phyloP scores from a whole-genome alignment of 2,113 vertebrate genomes.

The Pagrus major region DNA sequence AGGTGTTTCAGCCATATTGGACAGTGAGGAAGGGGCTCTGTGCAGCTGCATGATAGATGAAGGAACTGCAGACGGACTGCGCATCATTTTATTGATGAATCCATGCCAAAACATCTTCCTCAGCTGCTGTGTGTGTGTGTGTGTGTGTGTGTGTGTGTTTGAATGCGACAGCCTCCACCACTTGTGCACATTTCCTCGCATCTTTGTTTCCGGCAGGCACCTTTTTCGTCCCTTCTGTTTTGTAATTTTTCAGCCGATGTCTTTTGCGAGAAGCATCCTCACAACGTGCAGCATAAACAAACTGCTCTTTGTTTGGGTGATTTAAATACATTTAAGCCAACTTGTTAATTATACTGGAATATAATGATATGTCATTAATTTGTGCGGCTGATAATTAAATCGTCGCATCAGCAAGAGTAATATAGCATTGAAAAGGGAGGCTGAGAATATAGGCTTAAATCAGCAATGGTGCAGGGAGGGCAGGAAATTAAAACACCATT shows the following conservation, averaged over 20 bases:
- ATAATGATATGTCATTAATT: constrained; percentile 42
- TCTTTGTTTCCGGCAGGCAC: background rate
- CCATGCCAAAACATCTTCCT: constrained; percentile 15
- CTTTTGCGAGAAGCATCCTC: background rate
- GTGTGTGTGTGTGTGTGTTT: background rate
- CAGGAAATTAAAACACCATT: background rate
- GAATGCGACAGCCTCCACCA: background rate
- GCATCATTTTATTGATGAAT: constrained; percentile 47
- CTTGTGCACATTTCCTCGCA: background rate
- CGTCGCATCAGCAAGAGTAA: constrained; percentile 3
- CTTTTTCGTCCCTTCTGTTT: background rate
- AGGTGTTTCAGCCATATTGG: constrained; percentile 64
- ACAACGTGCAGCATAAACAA: background rate
- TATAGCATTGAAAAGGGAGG: constrained; percentile 11
- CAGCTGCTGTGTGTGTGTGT: constrained; percentile 8
- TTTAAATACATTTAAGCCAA: constrained; percentile 11
- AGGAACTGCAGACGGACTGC: constrained; percentile 7
- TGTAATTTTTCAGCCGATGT: background rate
- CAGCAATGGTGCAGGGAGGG: background rate
- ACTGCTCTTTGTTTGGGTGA: background rate
- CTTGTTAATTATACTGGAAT: constrained; percentile 11
- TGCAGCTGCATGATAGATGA: constrained; percentile 44
- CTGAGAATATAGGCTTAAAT: background rate
- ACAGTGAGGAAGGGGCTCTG: constrained; percentile 43
- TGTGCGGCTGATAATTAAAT: constrained; percentile 40